Base-by-base conservation (phyloP, 2,888 invertebrate genomes). In the Scaptomyza parva region DNA sequence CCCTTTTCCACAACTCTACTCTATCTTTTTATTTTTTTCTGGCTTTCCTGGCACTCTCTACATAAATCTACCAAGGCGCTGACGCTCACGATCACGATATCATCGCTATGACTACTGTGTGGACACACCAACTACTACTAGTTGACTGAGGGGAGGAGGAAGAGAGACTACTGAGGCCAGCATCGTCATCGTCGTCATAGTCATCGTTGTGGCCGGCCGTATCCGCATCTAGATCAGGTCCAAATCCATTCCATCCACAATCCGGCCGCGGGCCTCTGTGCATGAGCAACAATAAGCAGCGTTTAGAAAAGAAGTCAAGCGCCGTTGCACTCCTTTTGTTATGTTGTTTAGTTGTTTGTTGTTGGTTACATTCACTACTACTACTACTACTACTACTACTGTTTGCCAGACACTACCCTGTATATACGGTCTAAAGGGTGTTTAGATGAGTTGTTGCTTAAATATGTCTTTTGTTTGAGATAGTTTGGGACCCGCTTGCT, bases 171-270 rank as follows among this genome's bases (percentile, higher is more conserved):
- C 28, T 28, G 12, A n/a, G 22, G 41, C 33, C 37, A n/a, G n/a
- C n/a, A 26, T 11, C 28, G 35, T 28, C 24, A 22, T 2, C 22
- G 22, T 22, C 22, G 2, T 7, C 5, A n/a, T n/a, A n/a, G n/a
- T n/a, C n/a, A n/a, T n/a, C n/a, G n/a, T n/a, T n/a, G n/a, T n/a
- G n/a, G n/a, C n/a, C n/a, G n/a, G 26, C 9, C 28, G 28, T 51
- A 63, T 63, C 68, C 58, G 50, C 73, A 76, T 65, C 65, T 71
- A 76, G 72, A 83, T 78, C 81, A 69, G 67, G 67, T 78, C 64
- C 70, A 47, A 62, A 79, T 77, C 80, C 66, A 66, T 63, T 77
- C 62, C 68, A 44, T 77, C 62, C 68, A 44, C 72, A 44, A 66
- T 74, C 59, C 62, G 45, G 66, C 74, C 75, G 54, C 74, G 63